These are phyloP conservation scores for Drosophila birchii DNA, from an alignment of 2,888 invertebrate species.

Conservation along the genomic window DNA sequence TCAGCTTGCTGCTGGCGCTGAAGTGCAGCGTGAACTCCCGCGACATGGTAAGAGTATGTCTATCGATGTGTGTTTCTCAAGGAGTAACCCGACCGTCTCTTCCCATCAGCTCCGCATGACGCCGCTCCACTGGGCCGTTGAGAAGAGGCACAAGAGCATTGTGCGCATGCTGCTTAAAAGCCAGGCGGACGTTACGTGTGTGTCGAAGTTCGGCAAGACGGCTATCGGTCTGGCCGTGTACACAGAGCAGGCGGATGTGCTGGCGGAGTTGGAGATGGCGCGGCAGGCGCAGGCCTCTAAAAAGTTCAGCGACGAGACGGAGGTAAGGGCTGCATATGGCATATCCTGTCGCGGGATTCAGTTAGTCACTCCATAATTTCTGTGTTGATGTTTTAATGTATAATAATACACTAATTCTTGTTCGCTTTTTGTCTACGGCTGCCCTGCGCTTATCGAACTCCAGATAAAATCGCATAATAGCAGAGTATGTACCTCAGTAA, in stretches of 20 bases:
- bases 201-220: slow-evolving; percentile 91
- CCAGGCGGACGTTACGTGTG: slow-evolving; percentile 89
- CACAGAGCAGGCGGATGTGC: slow-evolving; percentile 87
- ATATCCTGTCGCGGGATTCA: background rate
- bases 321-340: slow-evolving; percentile 62
- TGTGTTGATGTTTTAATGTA: background rate
- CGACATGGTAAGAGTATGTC: slow-evolving; percentile 88
- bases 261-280: slow-evolving; percentile 86
- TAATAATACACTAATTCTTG: slow-evolving; percentile 5
- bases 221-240: slow-evolving; percentile 89
- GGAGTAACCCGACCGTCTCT: background rate
- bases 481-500: slow-evolving; percentile 59
- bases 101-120: slow-evolving; percentile 91
- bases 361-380: background rate
- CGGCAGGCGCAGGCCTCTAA: slow-evolving; percentile 79
- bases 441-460: slow-evolving; percentile 33
- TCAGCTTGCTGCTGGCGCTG: slow-evolving; percentile 88
- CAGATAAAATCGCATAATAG: slow-evolving; percentile 44
- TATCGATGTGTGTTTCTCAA: background rate
- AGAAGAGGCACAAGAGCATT: slow-evolving; percentile 90
- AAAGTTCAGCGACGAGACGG: slow-evolving; percentile 81
- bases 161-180: slow-evolving; percentile 89
- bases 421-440: slow-evolving; percentile 17
- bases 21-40: slow-evolving; percentile 90
- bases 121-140: slow-evolving; percentile 97